phyloP scores from a whole-genome alignment of 2,797 vertebrate species.

The Chelidonichthys spinosus region DNA sequence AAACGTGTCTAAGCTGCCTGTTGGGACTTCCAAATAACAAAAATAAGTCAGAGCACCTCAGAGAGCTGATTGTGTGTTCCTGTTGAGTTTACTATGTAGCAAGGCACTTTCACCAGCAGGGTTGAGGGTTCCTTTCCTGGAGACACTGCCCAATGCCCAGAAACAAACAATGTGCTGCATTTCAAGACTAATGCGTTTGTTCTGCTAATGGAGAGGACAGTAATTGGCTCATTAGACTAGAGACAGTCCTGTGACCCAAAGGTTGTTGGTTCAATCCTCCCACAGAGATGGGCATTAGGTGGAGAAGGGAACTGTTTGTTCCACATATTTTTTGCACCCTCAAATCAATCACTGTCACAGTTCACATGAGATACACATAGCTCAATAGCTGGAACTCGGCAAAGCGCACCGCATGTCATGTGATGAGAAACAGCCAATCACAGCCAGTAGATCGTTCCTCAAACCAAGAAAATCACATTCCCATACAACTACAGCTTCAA shows the following conservation, averaged over 20 bases:
- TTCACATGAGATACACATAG: too few relatives aligned
- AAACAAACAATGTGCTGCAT: not conserved
- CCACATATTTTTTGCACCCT: too few relatives aligned
- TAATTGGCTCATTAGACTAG: not conserved
- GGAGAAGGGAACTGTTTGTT: not conserved
- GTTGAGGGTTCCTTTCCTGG: too few relatives aligned
- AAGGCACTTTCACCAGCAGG: not conserved
- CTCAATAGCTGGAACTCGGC: too few relatives aligned
- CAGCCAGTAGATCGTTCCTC: too few relatives aligned
- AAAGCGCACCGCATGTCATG: too few relatives aligned
- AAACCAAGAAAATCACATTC: too few relatives aligned
- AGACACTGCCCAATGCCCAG: not conserved
- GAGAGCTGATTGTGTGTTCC: conserved; percentile 16
- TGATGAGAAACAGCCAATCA: too few relatives aligned
- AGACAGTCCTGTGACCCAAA: not conserved
- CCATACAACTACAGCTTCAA: too few relatives aligned
- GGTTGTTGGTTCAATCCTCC: conserved; percentile 2
- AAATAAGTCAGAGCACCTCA: not conserved
- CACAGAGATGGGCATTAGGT: not conserved
- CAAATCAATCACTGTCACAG: too few relatives aligned
- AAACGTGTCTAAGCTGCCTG: conserved; percentile 19
- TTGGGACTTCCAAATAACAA: not conserved
- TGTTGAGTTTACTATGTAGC: conserved; percentile 8
- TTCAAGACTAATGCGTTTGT: not conserved
- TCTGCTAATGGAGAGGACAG: not conserved